Percentiles rank a stretch among this genome's conserved stretches.
Evolutionary conservation across 2,113 vertebrate species (phyloP).

Genomic region (Cairina moschata): DNA sequence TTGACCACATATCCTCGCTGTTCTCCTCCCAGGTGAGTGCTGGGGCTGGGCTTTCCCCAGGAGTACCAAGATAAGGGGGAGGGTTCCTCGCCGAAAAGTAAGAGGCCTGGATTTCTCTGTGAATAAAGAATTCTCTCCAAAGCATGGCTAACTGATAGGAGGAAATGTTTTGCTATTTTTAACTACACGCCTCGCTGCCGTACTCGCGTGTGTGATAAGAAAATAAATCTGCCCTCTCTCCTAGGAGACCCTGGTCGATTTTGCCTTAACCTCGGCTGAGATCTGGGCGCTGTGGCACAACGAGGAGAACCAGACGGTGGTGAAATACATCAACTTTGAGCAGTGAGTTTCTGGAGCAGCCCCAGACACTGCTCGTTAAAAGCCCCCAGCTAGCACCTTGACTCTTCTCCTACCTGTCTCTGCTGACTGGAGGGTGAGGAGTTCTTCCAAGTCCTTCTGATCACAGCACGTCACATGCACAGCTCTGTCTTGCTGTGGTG

Average conservation of each 20-base stretch:
- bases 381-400: background rate
- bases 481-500: background rate
- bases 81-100: background rate
- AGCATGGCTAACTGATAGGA: fast-evolving
- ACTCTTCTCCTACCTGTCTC: background rate
- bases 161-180: background rate
- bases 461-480: fast-evolving
- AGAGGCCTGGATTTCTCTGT: background rate
- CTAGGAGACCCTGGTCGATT: slow-evolving; percentile 92
- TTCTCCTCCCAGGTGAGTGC: slow-evolving; percentile 87
- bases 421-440: background rate
- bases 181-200: fast-evolving
- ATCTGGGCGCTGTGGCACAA: slow-evolving; percentile 95
- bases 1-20: slow-evolving; percentile 91
- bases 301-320: slow-evolving; percentile 85
- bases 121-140: background rate
- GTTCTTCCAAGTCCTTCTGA: background rate
- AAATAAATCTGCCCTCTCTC: background rate
- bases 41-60: background rate
- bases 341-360: slow-evolving; percentile 78
- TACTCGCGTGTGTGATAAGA: background rate
- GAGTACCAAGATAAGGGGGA: fast-evolving
- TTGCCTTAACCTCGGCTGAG: slow-evolving; percentile 88
- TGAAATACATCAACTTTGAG: slow-evolving; percentile 96
- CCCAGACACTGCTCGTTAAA: fast-evolving